Evolutionary conservation across 2,888 invertebrate species (phyloP), one percentile per base, ranked within the genome.

Genomic region (Mythimna impura): DNA sequence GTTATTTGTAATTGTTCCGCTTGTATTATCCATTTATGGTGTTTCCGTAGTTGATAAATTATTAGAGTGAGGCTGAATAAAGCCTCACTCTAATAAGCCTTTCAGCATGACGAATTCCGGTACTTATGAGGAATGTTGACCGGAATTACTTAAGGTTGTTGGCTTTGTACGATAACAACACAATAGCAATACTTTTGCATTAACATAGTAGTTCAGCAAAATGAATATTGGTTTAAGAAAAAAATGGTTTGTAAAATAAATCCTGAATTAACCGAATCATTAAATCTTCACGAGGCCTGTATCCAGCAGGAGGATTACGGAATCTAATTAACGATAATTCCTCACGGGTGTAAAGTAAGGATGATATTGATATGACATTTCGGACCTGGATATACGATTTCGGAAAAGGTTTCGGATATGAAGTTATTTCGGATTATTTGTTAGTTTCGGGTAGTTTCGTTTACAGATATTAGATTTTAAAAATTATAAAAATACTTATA

Each of bases 1-100:
- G 20, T 54, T 30, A 68, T 70, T 69, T 66, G 40, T 76, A 78
- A 76, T 80, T 72, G 55, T 61, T 78, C 17, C 66, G 62, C 5
- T 65, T 12, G 4, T 60, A 60, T 57, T 70, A 60, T 67, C 57
- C 63, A 30, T 67, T 62, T 52, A 43, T 3, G 12, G 30, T 62
- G 34, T 82, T 66, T 68, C 66, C 36, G 55, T 20, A 22, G 64
- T 43, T 69, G 55, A 63, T 69, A 47, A 47, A 60, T 66, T 70
- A 66, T 34, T 60, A 63, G 52, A 62, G 9, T n/a, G 25, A 76
- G 63, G 66, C 22, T 69, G n/a, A n/a, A n/a, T n/a, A n/a, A n/a
- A n/a, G n/a, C n/a, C n/a, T n/a, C n/a, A n/a, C n/a, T n/a, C n/a
- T n/a, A n/a, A 64, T 61, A 47, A 67, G 71, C 55, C 58, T 75